Base-by-base conservation (phyloP, 2,113 vertebrate species). In the Cheilinus undulatus region DNA sequence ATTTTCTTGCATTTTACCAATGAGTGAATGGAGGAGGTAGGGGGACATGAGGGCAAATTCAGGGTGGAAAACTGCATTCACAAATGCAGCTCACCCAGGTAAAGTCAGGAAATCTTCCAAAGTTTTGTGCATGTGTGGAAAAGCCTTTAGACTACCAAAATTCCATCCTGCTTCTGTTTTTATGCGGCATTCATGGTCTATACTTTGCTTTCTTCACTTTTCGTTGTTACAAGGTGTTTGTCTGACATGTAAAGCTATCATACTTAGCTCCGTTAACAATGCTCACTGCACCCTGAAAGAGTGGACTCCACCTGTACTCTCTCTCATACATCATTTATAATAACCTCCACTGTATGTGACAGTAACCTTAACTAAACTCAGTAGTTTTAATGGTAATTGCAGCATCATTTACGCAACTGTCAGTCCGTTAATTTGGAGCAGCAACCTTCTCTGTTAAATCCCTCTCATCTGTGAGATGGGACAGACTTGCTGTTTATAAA, bases 231-330 rank as follows among this genome's bases (percentile, higher is more conserved):
- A 0, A 19, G 22, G 48, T 10, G 34, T 43, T 48, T 46, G 13
- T 54, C 20, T 30, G 26, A 12, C 17, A 32, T 46, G 43, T 22
- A 8, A 42, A 22, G 40, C 53, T 23, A 42, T 24, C 45, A 6
- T 7, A 67, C 30, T 59, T 43, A 3, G 2, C n/a, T 48, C 58
- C 20, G 20, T 32, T 69, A 26, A 43, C 69, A 72, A 48, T 30
- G 68, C 78, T 72, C 51, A 53, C 27, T 14, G 53, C 69, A 24
- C 51, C 50, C 71, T 8, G 46, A 61, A 58, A 42, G 30, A 54
- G 40, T 71, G 62, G 53, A 70, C 52, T 50, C n/a, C n/a, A n/a
- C n/a, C 53, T 43, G 7, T 61, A n/a, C 22, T 66, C 56, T 49
- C 45, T 59, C 14, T 61, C 26, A 58, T 34, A 49, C n/a, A 2